Percentiles rank a stretch among this genome's conserved stretches.
phyloP scores from a whole-genome alignment of 2,113 vertebrate genomes.

The Camelus bactrianus region DNA sequence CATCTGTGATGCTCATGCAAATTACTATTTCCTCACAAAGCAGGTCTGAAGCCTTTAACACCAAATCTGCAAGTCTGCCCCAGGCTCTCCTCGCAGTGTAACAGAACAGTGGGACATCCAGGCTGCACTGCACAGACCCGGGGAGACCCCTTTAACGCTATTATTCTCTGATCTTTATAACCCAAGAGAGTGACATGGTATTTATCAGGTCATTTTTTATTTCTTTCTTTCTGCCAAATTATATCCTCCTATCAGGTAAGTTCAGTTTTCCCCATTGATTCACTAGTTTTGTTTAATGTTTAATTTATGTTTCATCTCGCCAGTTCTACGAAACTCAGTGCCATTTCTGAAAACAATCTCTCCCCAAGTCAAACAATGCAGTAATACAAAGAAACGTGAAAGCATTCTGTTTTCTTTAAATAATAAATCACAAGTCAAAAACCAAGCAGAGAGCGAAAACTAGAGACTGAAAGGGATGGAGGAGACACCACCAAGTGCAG shows the following conservation, averaged over 20 bases:
- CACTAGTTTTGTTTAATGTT: neutral
- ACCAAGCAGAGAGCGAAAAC: accelerated
- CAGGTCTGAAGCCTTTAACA: constrained; percentile 63
- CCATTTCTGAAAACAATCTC: constrained; percentile 17
- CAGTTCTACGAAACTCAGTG: neutral
- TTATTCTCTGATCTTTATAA: neutral
- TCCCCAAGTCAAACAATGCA: constrained; percentile 34
- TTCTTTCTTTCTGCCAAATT: neutral
- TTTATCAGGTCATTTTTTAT: neutral
- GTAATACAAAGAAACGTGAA: neutral
- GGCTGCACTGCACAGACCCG: neutral
- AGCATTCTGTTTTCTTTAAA: neutral
- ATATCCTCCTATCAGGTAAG: neutral
- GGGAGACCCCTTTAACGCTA: neutral
- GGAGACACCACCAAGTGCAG: neutral
- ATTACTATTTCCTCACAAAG: constrained; percentile 79
- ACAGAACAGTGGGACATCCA: constrained; percentile 72
- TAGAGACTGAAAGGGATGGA: neutral
- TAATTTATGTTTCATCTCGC: neutral
- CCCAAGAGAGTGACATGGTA: neutral
- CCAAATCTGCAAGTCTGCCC: constrained; percentile 65
- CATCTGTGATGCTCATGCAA: constrained; percentile 76
- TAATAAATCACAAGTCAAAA: neutral
- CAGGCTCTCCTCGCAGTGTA: constrained; percentile 66
- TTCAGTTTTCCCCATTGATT: accelerated